Evolutionary conservation across 2,888 invertebrate species (phyloP).

Genomic region (Diarsia brunnea): DNA sequence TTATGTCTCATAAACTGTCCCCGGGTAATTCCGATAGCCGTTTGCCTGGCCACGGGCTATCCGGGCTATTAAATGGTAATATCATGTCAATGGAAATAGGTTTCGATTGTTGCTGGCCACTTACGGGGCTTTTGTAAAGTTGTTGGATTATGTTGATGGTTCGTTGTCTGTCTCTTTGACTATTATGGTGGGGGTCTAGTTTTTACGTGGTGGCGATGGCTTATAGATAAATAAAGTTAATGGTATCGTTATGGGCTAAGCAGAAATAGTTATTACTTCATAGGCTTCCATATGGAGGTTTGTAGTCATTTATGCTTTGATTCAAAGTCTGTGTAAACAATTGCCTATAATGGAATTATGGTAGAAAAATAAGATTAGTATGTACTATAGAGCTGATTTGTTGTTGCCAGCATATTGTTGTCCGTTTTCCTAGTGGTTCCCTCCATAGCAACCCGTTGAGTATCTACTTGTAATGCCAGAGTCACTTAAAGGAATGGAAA

Average conservation of each 20-base stretch:
- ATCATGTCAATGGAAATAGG: conserved; percentile 66
- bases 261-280: conserved; percentile 23
- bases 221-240: conserved; percentile 31
- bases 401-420: no score
- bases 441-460: no score
- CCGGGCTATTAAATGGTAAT: conserved; percentile 70
- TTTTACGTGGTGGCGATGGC: conserved; percentile 36
- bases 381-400: no score
- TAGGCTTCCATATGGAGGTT: neutral
- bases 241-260: conserved; percentile 7
- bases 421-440: no score
- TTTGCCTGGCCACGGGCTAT: conserved; percentile 73
- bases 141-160: conserved; percentile 65
- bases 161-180: conserved; percentile 51
- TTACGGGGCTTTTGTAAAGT: conserved; percentile 54
- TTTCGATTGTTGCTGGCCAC: conserved; percentile 63
- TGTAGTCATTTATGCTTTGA: neutral
- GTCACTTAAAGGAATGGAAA: no score
- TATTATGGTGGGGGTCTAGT: conserved; percentile 47
- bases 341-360: neutral
- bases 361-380: neutral
- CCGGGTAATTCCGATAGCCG: conserved; percentile 79
- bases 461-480: no score
- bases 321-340: neutral
- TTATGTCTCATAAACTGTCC: conserved; percentile 90